These are phyloP conservation scores for Netelia inedita DNA, from an alignment of 2,888 invertebrate species.

Conservation along the genomic window DNA sequence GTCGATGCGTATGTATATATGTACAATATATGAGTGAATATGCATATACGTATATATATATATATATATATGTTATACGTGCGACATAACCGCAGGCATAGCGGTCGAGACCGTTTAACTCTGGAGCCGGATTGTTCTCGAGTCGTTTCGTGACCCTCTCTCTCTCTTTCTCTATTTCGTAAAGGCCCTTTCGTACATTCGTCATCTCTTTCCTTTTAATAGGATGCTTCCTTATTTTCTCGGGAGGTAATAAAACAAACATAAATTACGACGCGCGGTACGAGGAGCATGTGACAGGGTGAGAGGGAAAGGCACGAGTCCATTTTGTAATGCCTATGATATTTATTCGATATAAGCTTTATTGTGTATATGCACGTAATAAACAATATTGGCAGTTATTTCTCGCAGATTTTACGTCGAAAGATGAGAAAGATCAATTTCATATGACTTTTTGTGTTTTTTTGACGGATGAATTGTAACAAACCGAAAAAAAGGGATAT, in stretches of 20 bases:
- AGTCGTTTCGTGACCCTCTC: slow-evolving; percentile 38
- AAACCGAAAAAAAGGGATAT: no score
- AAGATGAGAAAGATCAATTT: no score
- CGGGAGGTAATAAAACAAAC: slow-evolving; percentile 80
- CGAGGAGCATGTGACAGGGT: slow-evolving; percentile 54
- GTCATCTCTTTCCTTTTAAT: slow-evolving; percentile 76
- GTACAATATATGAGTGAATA: not conserved
- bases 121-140: slow-evolving; percentile 27
- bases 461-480: no score
- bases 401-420: no score
- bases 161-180: slow-evolving; percentile 15
- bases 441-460: no score
- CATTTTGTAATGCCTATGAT: no score
- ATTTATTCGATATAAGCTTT: no score
- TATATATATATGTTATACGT: slow-evolving; percentile 12
- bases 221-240: slow-evolving; percentile 83
- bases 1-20: not conserved
- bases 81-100: slow-evolving; percentile 47
- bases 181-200: slow-evolving; percentile 5
- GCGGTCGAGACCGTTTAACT: slow-evolving; percentile 44
- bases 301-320: slow-evolving; percentile 41
- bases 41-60: no score
- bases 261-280: slow-evolving; percentile 78
- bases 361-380: no score
- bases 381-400: no score